Evolutionary conservation across 2,888 invertebrate genomes (phyloP).

Genomic region (Dasysyrphus albostriatus): DNA sequence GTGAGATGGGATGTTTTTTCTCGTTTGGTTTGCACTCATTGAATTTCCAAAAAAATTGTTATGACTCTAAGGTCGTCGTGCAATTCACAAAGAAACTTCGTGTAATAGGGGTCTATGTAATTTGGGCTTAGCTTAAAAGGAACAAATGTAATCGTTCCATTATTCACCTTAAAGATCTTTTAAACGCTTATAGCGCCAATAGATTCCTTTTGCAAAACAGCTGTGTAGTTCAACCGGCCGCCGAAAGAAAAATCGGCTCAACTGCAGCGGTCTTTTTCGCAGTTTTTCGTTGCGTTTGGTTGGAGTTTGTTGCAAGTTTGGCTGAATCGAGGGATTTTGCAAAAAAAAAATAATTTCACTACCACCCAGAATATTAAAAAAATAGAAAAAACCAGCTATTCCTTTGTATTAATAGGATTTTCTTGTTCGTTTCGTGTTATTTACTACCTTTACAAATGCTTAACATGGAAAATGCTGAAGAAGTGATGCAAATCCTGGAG

Average conservation of each 20-base stretch:
- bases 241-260: constrained; percentile 51
- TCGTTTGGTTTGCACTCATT: too few species aligned
- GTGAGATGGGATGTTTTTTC: too few species aligned
- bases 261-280: constrained; percentile 66
- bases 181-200: constrained; percentile 52
- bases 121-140: neutral
- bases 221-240: constrained; percentile 54
- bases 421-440: constrained; percentile 29
- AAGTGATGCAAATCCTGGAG: constrained; percentile 92
- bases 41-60: too few species aligned
- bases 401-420: constrained; percentile 19
- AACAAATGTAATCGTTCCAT: constrained; percentile 21
- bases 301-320: constrained; percentile 67
- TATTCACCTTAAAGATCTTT: neutral
- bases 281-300: constrained; percentile 72
- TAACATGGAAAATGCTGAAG: constrained; percentile 92
- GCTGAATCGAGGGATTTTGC: constrained; percentile 35
- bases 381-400: constrained; percentile 20
- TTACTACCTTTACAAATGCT: constrained; percentile 72
- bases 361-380: constrained; percentile 74
- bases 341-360: constrained; percentile 36
- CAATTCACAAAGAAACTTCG: too few species aligned
- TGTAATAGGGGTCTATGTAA: too few species aligned
- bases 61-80: too few species aligned
- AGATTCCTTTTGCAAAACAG: constrained; percentile 31